phyloP scores from a whole-genome alignment of 1,140 invertebrate genomes.

The Octopus sinensis region DNA sequence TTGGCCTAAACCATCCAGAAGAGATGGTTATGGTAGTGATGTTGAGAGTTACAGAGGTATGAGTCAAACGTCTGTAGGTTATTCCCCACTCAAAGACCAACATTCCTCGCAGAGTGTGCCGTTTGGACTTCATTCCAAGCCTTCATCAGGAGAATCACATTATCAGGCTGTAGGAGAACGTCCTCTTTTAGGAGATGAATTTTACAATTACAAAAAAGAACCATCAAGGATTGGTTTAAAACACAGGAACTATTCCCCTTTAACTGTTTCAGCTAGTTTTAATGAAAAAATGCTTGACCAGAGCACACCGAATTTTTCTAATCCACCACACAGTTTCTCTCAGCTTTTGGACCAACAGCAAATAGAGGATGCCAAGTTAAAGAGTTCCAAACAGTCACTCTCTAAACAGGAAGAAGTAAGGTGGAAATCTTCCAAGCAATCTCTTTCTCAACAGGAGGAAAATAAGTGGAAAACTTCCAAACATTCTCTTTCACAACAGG shows the following conservation, averaged over 20 bases:
- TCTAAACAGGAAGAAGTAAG: not conserved
- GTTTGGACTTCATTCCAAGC: not conserved
- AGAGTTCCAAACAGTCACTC: too few species aligned
- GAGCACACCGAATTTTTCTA: constrained; percentile 38
- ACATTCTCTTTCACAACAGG: not conserved
- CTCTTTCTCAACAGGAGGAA: not conserved
- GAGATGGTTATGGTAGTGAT: constrained; percentile 49
- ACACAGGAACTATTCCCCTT: not conserved
- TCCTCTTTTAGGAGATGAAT: not conserved
- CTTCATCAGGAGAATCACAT: not conserved
- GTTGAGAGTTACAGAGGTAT: constrained; percentile 40
- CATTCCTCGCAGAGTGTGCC: not conserved
- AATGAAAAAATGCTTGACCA: constrained; percentile 32
- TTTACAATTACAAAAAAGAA: not conserved
- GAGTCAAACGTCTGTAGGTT: not conserved
- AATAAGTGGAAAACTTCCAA: not conserved
- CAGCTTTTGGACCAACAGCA: not conserved
- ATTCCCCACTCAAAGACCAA: not conserved
- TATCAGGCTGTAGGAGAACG: not conserved
- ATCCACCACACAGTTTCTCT: constrained; percentile 24
- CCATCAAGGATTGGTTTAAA: not conserved
- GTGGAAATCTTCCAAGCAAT: constrained; percentile 1
- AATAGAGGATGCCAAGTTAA: too few species aligned
- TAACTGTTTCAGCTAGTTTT: constrained; percentile 8
- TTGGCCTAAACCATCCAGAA: not conserved